phyloP scores from a whole-genome alignment of 2,113 vertebrate species.

The Thinocorus orbignyianus region DNA sequence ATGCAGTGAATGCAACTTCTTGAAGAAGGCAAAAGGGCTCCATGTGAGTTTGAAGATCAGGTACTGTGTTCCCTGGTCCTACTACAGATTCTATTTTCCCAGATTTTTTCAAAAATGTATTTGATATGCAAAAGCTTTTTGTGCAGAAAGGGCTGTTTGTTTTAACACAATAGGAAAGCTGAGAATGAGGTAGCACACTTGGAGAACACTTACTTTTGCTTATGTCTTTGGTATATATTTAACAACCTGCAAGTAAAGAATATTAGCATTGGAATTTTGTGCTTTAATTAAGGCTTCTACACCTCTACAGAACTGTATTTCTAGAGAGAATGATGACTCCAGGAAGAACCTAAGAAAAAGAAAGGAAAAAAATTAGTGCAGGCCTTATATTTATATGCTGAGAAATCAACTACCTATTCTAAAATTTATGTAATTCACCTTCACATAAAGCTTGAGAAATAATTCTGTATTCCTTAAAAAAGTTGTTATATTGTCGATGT shows the following conservation, averaged over 20 bases:
- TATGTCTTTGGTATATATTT: not conserved
- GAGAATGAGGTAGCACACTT: not conserved
- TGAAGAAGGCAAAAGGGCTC: not conserved
- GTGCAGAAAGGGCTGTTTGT: not conserved
- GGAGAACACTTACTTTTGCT: not conserved
- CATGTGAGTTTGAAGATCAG: not conserved
- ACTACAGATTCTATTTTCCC: not conserved
- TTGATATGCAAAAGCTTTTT: not conserved
- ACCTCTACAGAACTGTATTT: not conserved
- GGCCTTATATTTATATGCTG: not conserved
- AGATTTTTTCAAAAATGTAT: not conserved
- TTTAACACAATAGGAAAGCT: not conserved
- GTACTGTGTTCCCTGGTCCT: not conserved
- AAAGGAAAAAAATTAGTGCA: not conserved
- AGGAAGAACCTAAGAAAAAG: not conserved
- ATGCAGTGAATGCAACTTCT: not conserved
- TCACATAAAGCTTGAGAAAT: not conserved
- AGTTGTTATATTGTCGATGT: not conserved
- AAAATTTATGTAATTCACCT: not conserved
- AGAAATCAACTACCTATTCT: not conserved
- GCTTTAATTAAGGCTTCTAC: not conserved
- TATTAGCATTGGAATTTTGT: not conserved
- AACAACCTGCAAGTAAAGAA: not conserved
- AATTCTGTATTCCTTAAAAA: not conserved
- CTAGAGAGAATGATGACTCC: not conserved